Conservation (phyloP, 2,888 invertebrate species). For the Hemaris fuciformis region DNA sequence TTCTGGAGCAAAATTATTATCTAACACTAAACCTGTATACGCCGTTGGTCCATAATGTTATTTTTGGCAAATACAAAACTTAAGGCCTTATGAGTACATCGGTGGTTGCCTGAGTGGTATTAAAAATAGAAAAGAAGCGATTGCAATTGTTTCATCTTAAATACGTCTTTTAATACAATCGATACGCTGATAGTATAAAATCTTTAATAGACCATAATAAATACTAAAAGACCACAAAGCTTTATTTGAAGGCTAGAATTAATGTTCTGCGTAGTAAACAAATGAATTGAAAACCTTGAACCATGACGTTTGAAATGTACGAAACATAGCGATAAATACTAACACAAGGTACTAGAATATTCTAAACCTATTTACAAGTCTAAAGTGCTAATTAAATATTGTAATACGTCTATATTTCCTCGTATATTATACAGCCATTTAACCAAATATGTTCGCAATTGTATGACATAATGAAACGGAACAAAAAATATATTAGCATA, state of each 20-base stretch:
- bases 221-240: neutral
- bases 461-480: conserved; percentile 48
- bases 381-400: conserved; percentile 6
- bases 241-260: neutral
- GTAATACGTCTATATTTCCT: neutral
- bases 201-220: neutral
- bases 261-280: neutral
- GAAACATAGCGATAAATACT: conserved; percentile 2
- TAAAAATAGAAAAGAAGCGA: no score
- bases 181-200: neutral
- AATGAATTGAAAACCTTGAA: conserved; percentile 3
- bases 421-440: neutral
- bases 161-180: neutral
- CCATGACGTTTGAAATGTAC: conserved; percentile 7
- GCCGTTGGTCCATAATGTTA: no score
- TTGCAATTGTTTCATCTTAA: neutral
- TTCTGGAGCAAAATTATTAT: no score
- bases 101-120: no score
- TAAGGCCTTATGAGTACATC: no score
- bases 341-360: conserved; percentile 1
- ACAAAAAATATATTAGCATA: conserved; percentile 43
- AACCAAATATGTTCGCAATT: conserved; percentile 5
- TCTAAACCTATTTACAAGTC: neutral
- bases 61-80: no score
- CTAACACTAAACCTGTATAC: no score